Base-by-base conservation (phyloP, 2,888 invertebrate species). In the Spisula solida region DNA sequence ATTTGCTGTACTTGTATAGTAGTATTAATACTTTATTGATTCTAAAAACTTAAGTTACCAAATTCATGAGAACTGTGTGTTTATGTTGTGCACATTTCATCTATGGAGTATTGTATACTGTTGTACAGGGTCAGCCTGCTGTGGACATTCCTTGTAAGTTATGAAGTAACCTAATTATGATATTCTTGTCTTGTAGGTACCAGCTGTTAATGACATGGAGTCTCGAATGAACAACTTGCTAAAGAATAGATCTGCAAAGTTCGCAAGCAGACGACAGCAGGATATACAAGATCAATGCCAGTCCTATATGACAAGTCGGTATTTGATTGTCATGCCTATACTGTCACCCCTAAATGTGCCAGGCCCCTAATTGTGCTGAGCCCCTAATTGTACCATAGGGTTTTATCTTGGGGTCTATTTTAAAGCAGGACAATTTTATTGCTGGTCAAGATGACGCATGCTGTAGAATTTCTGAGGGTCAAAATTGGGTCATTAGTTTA, bases 221-320 rank as follows among this genome's bases (percentile, higher is more conserved):
- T 98, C 98, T 91, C 97, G 98, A 31, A 98, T 98, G 95, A 96
- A 98, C 95, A 97, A 97, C 91, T 96, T 98, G 92, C 98, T 98
- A 90, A 96, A 96, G 89, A 93, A 98, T 87, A 97, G 98, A 94
- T 97, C 98, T 60, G 97, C 97, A 90, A 98, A 98, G 96, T 97
- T 99, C 85, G 95, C 97, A 20, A 98, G 98, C 96, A 97, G 99
- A 70, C 97, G 99, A 56, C 97, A 99, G 79, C 98, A 99, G 92
- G 99, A 99, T 97, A 98, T 99, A 0, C 97, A 98, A 88, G 99
- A 99, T 97, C 99, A 99, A 97, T 98, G 99, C 86, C 98, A 99
- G 95, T 99, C 99, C 97, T 98, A 98, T 93, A 98, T 98, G 25
- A 98, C 98, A 81, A 95, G 96, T 94, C 95, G 96, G 93, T 96